Conservation (phyloP, 2,888 invertebrate species). For the Hirudinaria manillensis region DNA sequence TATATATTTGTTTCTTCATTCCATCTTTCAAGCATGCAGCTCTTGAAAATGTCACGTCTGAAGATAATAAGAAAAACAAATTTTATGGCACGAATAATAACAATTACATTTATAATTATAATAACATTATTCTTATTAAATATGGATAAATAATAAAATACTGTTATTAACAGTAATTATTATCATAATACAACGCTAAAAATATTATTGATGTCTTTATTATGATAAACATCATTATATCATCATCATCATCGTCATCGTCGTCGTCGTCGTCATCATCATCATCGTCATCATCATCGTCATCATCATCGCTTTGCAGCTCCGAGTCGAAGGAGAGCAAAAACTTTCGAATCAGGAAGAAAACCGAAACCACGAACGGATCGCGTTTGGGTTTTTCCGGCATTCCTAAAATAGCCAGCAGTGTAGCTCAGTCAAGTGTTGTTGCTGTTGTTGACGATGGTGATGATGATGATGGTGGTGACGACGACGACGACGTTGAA, state of each 20-base stretch:
- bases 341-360: constrained; percentile 15
- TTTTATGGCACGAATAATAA: neutral
- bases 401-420: neutral
- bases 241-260: constrained; percentile 15
- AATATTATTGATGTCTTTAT: no score
- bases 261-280: constrained; percentile 18
- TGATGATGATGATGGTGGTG: neutral
- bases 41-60: no score
- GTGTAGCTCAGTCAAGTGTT: neutral
- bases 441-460: neutral
- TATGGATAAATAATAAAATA: no score
- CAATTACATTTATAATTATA: neutral
- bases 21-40: no score
- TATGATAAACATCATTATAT: neutral
- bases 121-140: no score
- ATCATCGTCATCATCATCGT: constrained; percentile 19
- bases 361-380: neutral
- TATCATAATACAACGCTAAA: no score
- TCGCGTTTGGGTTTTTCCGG: neutral
- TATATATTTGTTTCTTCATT: no score
- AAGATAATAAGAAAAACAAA: no score
- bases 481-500: neutral
- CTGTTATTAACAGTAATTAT: no score
- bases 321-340: constrained; percentile 21
- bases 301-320: constrained; percentile 16